Evolutionary conservation across 2,797 vertebrate species (phyloP), one percentile per base, ranked within the genome.

Genomic region (Anas bernieri): DNA sequence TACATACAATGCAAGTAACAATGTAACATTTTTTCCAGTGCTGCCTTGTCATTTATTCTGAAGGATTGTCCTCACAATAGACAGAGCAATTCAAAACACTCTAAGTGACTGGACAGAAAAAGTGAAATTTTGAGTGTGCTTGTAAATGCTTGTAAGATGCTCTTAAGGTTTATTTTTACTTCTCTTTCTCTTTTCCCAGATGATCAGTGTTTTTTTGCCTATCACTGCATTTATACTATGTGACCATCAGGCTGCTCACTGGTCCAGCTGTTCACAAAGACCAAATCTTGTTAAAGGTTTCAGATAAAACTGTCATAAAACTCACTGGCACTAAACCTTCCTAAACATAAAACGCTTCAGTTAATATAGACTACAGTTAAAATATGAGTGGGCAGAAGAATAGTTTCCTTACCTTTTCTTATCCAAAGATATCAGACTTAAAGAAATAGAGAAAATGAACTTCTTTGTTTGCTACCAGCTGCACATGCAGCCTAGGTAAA

Each of bases 241-340:
- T 76, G 74, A 46, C 39, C 59, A 77, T 79, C 39, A 70, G 56
- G 45, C 58, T 89, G 41, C 66, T 88, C 28, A 13, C 35, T 75
- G 58, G 46, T 83, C 72, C 46, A 59, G 64, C 76, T 79, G 37
- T 67, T 87, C 64, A 58, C 33, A 66, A 64, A 70, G 52, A 35
- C 48, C 58, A 37, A 92, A 91, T 79, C 37, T 85, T 80, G 25
- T 59, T 92, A 95, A 96, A 85, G 48, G 59, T 63, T 95, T 96
- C 62, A 41, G 75, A n/a, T 89, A 88, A 80, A 86, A 93, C 39
- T 64, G 31, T 80, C 70, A 70, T 95, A 96, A 95, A 93, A 31
- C 11, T 66, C 79, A 58, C 76, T 88, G 92, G 41, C 64, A 58
- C 78, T 91, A 92, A 96, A 92, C 35, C 62, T 87, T 82, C 52